phyloP scores from a whole-genome alignment of 1,140 invertebrate genomes.

The Capitella teleta region DNA sequence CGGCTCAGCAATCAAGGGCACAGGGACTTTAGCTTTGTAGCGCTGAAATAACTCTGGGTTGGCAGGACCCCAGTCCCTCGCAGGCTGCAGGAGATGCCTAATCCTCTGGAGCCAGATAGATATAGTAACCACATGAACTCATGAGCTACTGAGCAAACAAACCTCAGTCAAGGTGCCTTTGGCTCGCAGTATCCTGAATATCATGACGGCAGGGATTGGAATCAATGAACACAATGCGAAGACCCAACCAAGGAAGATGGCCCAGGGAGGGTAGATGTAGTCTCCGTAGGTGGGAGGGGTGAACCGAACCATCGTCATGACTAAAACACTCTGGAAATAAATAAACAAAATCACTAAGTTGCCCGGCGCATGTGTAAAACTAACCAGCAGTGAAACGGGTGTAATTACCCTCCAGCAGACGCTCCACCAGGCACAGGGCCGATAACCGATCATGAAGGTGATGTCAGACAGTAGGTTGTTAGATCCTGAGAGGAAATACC shows the following conservation, averaged over 20 bases:
- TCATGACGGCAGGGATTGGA: conserved; percentile 20
- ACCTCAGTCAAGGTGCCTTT: conserved; percentile 34
- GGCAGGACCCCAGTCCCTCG: no score
- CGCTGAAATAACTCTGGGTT: no score
- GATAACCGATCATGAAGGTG: conserved; percentile 8
- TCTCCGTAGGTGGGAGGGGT: conserved; percentile 38
- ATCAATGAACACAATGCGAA: conserved; percentile 24
- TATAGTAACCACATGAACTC: no score
- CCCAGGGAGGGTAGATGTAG: conserved; percentile 25
- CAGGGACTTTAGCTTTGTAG: no score
- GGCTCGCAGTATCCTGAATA: conserved; percentile 33
- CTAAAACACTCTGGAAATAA: conserved; percentile 57
- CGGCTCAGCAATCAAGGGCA: no score
- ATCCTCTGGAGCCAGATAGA: no score
- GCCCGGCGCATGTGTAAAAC: neutral
- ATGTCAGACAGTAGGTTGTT: no score
- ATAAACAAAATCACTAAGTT: conserved; percentile 3
- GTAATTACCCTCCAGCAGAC: conserved; percentile 9
- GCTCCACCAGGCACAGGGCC: conserved; percentile 12
- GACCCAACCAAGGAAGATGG: conserved; percentile 17
- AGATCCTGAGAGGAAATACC: no score
- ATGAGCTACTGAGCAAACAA: no score
- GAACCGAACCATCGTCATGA: conserved; percentile 57
- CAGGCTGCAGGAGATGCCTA: no score
- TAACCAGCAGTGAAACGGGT: conserved; percentile 6